Percentiles rank a stretch among this genome's conserved stretches.
phyloP scores from a whole-genome alignment of 2,888 invertebrate species.

The Brenthis hecate region DNA sequence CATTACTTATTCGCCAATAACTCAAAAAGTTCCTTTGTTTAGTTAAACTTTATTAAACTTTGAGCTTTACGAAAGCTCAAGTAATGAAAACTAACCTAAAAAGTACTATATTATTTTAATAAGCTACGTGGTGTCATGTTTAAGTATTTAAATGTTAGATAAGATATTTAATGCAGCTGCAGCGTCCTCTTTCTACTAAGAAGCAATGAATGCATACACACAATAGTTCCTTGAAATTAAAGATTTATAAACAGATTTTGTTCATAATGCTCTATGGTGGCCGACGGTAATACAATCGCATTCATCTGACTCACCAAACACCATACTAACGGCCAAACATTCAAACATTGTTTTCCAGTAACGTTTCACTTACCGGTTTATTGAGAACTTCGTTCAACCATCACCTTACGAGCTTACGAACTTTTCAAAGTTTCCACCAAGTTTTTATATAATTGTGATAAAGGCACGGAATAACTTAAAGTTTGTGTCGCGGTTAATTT shows the following conservation, averaged over 20 bases:
- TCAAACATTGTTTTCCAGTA: constrained; percentile 58
- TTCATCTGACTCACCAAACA: constrained; percentile 33
- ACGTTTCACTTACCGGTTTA: constrained; percentile 78
- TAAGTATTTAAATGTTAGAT: neutral
- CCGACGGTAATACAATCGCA: constrained; percentile 44
- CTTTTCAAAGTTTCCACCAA: constrained; percentile 62
- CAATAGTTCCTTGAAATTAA: constrained; percentile 67
- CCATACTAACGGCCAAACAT: constrained; percentile 36
- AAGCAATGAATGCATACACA: constrained; percentile 46
- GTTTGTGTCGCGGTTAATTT: constrained; percentile 52
- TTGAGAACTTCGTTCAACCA: constrained; percentile 68
- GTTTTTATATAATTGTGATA: constrained; percentile 40
- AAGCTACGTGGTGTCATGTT: neutral
- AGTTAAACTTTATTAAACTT: too few species aligned
- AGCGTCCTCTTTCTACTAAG: constrained; percentile 26
- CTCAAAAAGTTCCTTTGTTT: constrained; percentile 32
- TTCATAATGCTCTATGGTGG: constrained; percentile 44
- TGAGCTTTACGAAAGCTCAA: constrained; percentile 1
- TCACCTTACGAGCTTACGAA: constrained; percentile 59
- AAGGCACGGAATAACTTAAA: constrained; percentile 51
- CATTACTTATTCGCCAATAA: constrained; percentile 27
- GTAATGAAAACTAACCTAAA: neutral
- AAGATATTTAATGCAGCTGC: neutral
- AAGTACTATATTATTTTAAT: neutral
- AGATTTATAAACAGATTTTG: constrained; percentile 57